Base-by-base conservation (phyloP, 1,140 invertebrate genomes). In the Panagrolaimus sp. region DNA sequence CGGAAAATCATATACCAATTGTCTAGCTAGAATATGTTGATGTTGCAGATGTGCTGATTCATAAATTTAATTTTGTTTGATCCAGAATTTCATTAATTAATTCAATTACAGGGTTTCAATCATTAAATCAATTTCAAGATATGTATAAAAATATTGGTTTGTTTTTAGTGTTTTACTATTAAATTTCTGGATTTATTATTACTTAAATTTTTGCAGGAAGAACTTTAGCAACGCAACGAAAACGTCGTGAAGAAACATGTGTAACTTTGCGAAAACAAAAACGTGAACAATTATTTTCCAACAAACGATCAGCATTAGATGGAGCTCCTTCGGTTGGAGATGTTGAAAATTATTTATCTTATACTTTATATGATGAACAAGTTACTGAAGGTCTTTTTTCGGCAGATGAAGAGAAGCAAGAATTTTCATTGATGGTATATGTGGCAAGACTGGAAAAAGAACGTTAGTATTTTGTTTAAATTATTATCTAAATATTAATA, bases 81-180 rank as follows among this genome's bases (percentile, higher is more conserved):
- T n/a, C n/a, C n/a, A n/a, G n/a, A n/a, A n/a, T n/a, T n/a, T n/a
- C n/a, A n/a, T n/a, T n/a, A n/a, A n/a, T n/a, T n/a, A n/a, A n/a
- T n/a, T n/a, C n/a, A n/a, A n/a, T n/a, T n/a, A n/a, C n/a, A n/a
- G n/a, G n/a, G n/a, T n/a, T n/a, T n/a, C n/a, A 38, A 38, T 38
- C 32, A 38, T 38, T 7, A 38, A 38, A 38, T 38, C 32, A 38
- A 38, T 38, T 4, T 38, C 32, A 38, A 38, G 32, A 38, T 38
- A 38, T 58, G 52, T 58, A 26, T n/a, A 58, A 58, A 58, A 58
- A 58, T 21, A 58, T 28, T 58, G 52, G 52, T 58, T 12, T 26
- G 52, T 58, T 12, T 21, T 10, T 1, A 38, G 32, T 7, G 32
- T 38, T 38, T 38, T 38, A 38, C 2, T 8, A 21, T n/a, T n/a